Conservation (phyloP, 2,797 vertebrate species). For the Dryobates pubescens region DNA sequence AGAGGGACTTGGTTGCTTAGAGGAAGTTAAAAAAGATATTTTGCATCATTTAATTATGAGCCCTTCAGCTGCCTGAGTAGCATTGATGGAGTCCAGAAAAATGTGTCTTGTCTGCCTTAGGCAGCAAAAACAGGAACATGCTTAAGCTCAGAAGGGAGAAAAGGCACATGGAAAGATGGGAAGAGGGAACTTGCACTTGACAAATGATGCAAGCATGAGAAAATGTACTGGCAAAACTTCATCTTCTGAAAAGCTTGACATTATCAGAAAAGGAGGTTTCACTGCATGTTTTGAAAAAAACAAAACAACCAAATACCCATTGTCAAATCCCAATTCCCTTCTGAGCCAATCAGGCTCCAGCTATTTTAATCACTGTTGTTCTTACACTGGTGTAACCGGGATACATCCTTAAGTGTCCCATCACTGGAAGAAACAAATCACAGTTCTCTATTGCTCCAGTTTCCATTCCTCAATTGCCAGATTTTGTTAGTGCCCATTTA, state of each 20-base stretch:
- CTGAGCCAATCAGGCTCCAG: not conserved
- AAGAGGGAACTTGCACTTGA: not conserved
- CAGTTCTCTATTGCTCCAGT: not conserved
- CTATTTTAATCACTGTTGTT: not conserved
- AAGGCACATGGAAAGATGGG: not conserved
- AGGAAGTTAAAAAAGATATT: conserved; percentile 7
- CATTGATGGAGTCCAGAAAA: conserved; percentile 9
- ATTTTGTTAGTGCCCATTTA: not conserved
- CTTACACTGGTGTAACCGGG: not conserved
- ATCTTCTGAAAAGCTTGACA: not conserved
- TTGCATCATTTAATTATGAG: conserved; percentile 38
- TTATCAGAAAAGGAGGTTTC: not conserved
- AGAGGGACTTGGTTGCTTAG: not conserved
- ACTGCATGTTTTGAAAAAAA: not conserved
- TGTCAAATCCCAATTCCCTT: not conserved
- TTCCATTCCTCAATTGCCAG: not conserved
- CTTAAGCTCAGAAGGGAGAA: not conserved
- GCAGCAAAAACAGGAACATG: not conserved
- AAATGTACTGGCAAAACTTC: not conserved
- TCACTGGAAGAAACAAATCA: not conserved
- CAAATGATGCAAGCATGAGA: not conserved
- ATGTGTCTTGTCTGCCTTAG: conserved; percentile 8
- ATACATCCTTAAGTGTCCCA: not conserved
- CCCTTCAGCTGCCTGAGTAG: not conserved
- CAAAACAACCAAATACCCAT: not conserved